Conservation (phyloP, 2,113 vertebrate species). For the Notiomystis cincta region DNA sequence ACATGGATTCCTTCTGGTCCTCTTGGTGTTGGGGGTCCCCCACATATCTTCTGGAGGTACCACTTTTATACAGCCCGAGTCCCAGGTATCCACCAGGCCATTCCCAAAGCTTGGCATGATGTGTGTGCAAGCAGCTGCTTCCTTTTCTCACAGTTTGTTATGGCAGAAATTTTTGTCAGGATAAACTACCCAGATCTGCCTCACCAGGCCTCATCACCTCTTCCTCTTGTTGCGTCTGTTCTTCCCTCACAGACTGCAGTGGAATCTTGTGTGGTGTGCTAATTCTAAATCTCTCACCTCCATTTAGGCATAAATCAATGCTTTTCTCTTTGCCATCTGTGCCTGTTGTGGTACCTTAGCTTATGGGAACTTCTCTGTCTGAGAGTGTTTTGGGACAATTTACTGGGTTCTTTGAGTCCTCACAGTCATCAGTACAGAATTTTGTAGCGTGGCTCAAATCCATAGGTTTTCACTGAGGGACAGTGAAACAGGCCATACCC, state of each 20-base stretch:
- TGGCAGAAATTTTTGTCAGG: rapidly evolving
- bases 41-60: background rate
- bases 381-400: background rate
- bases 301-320: background rate
- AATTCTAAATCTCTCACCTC: background rate
- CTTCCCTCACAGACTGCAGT: background rate
- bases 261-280: background rate
- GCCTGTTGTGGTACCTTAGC: background rate
- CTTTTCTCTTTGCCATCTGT: background rate
- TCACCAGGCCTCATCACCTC: background rate
- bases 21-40: background rate
- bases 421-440: background rate
- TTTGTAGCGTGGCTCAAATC: background rate
- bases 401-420: background rate
- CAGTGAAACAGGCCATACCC: background rate
- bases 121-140: background rate
- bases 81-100: background rate
- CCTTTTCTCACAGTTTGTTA: background rate
- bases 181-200: background rate
- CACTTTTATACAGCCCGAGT: background rate
- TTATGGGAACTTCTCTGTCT: background rate
- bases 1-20: background rate
- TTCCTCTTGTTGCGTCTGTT: background rate
- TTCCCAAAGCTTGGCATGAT: background rate
- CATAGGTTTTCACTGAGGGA: background rate